Evolutionary conservation across 2,888 invertebrate genomes (phyloP).

Genomic region (Formica aserva): DNA sequence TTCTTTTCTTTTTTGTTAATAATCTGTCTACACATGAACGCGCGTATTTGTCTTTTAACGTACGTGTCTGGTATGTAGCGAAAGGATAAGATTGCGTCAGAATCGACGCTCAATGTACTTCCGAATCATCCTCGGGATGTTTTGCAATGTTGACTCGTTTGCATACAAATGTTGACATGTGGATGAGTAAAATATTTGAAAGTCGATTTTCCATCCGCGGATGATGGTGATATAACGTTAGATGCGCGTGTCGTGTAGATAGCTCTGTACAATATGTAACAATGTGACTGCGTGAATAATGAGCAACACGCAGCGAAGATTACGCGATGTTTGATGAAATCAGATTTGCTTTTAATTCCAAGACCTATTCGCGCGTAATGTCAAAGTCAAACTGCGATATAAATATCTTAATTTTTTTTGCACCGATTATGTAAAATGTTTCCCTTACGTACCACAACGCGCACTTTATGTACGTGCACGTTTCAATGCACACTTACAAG

Average conservation of each 20-base stretch:
- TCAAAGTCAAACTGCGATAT: conserved; percentile 27
- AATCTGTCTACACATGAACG: conserved; percentile 12
- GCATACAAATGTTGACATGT: conserved; percentile 6
- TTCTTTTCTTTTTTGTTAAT: not conserved
- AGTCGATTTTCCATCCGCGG: not conserved
- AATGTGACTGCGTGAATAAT: conserved; percentile 29
- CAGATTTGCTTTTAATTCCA: conserved; percentile 53
- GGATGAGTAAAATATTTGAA: conserved; percentile 14
- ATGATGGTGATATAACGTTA: conserved; percentile 14
- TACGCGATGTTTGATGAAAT: conserved; percentile 37
- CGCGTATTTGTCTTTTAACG: conserved; percentile 10
- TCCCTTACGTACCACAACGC: not conserved
- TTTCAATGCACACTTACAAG: conserved; percentile 1
- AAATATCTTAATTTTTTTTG: conserved; percentile 1
- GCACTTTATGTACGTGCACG: not conserved
- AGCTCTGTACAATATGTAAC: conserved; percentile 43
- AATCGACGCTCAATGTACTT: conserved; percentile 20
- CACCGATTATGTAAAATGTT: conserved; percentile 17
- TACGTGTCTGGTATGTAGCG: conserved; percentile 8
- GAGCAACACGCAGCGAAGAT: conserved; percentile 17
- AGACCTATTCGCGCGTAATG: conserved; percentile 26
- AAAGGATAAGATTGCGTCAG: conserved; percentile 19
- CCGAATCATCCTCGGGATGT: not conserved
- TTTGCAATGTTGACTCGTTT: conserved; percentile 25
- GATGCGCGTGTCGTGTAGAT: conserved; percentile 36